Conservation (phyloP, 2,888 invertebrate genomes). For the Stenoptilia bipunctidactyla region DNA sequence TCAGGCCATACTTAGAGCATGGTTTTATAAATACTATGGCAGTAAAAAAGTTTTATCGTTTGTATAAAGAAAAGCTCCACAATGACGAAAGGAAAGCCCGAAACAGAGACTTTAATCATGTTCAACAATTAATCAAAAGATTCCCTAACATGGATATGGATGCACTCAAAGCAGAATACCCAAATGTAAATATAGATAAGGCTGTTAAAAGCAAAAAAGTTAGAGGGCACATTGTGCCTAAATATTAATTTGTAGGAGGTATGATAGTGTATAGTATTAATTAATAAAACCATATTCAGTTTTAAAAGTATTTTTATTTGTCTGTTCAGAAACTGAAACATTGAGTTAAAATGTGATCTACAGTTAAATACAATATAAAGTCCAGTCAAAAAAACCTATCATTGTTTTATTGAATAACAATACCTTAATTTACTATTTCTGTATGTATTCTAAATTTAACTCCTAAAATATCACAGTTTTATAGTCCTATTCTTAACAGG, state of each 20-base stretch:
- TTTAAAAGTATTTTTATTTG: no score
- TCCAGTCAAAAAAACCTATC: no score
- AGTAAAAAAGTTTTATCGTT: conserved; percentile 65
- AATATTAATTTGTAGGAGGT: conserved; percentile 36
- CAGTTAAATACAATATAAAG: no score
- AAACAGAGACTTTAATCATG: conserved; percentile 77
- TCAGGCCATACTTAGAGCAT: conserved; percentile 66
- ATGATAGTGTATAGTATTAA: no score
- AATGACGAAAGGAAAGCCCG: conserved; percentile 67
- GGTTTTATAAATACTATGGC: conserved; percentile 67
- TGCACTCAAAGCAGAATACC: conserved; percentile 78
- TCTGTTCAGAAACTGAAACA: no score
- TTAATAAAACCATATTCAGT: no score
- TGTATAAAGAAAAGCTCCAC: conserved; percentile 76
- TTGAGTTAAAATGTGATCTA: no score
- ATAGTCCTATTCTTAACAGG: no score
- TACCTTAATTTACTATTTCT: no score
- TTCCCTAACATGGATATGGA: conserved; percentile 84
- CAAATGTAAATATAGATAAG: conserved; percentile 80
- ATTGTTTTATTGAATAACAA: no score
- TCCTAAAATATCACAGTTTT: no score
- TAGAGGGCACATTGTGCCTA: conserved; percentile 73
- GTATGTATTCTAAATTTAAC: no score
- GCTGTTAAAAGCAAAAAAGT: conserved; percentile 68
- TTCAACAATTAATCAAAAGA: conserved; percentile 76